Evolutionary conservation across 2,888 invertebrate genomes (phyloP), one percentile per base, ranked within the genome.

Genomic region (Orthonychiurus folsomi): DNA sequence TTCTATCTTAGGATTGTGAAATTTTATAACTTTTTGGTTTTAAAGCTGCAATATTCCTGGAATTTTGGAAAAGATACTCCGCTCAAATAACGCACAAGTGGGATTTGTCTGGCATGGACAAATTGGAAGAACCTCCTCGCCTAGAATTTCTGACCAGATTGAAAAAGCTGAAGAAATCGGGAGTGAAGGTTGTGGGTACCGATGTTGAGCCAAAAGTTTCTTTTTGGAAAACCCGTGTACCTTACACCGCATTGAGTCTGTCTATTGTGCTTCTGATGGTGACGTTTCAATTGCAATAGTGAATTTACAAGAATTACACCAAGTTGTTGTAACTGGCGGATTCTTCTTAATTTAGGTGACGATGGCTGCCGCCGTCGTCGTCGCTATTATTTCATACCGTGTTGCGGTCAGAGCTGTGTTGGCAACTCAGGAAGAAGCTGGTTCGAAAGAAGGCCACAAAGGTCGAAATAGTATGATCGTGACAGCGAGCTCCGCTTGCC

Each of bases 31-130:
- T 47, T 53, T 53, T 53, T 20, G 12, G 12, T n/a, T n/a, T n/a
- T 55, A 1, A 74, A 87, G 90, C 88, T 70, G 86, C 93, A 0
- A 82, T 92, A 71, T 97, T 97, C 81, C 79, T 95, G 75, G 96
- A 97, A 79, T 80, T 93, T 66, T 97, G 96, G 96, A 96, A 94
- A 79, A 83, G 94, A 23, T 94, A 93, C 77, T 92, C 93, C 0
- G 89, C 92, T 0, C 91, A 93, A 80, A 90, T 96, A 76, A 93
- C 94, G 2, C 95, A 95, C 78, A 85, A 93, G 63, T 97, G 96
- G 96, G 95, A 95, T 79, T 82, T 95, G 67, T 89, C 91, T 0
- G 90, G 89, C 24, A 92, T 93, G 76, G 93, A 94, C 78, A 84
- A 88, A 27, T 87, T 88, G 75, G 91, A 93, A 78, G 94, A 95